phyloP scores from a whole-genome alignment of 2,797 vertebrate species.

The Sebastes minor region DNA sequence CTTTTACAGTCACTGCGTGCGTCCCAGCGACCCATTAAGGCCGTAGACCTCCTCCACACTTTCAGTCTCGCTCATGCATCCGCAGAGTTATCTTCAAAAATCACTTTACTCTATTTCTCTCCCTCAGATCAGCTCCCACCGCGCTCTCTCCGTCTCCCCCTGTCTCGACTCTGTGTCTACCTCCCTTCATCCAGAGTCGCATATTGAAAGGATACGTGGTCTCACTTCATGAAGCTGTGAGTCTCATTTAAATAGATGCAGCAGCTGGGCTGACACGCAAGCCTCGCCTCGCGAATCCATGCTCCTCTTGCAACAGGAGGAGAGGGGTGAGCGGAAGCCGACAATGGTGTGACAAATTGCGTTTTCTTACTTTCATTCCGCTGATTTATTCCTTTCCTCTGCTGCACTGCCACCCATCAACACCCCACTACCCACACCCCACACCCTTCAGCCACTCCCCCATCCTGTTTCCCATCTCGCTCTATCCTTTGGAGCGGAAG shows the following conservation, averaged over 20 bases:
- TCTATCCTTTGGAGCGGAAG: slow-evolving; percentile 36
- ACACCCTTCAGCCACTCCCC: slow-evolving; percentile 33
- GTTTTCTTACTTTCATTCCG: slow-evolving; percentile 69
- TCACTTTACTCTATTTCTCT: slow-evolving; percentile 31
- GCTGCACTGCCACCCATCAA: slow-evolving; percentile 33
- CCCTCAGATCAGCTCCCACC: slow-evolving; percentile 17
- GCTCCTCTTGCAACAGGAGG: slow-evolving; percentile 33
- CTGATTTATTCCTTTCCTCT: slow-evolving; percentile 62
- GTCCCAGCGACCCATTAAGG: slow-evolving; percentile 42
- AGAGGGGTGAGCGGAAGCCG: slow-evolving; percentile 36
- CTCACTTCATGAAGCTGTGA: slow-evolving; percentile 66
- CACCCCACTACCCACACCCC: background rate
- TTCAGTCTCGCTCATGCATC: slow-evolving; percentile 30
- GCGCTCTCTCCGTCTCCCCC: slow-evolving; percentile 18
- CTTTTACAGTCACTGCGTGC: slow-evolving; percentile 48
- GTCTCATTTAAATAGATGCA: slow-evolving; percentile 68
- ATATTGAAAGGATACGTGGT: slow-evolving; percentile 58
- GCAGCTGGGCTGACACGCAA: slow-evolving; percentile 68
- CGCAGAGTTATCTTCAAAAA: slow-evolving; percentile 33
- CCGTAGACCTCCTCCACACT: slow-evolving; percentile 51
- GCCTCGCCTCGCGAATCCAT: slow-evolving; percentile 39
- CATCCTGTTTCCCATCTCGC: slow-evolving; percentile 43
- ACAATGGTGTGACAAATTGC: slow-evolving; percentile 73
- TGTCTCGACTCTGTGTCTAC: slow-evolving; percentile 25
- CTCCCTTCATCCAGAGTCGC: slow-evolving; percentile 52